Conservation (phyloP, 2,888 invertebrate genomes). For the Punctoribates punctum region DNA sequence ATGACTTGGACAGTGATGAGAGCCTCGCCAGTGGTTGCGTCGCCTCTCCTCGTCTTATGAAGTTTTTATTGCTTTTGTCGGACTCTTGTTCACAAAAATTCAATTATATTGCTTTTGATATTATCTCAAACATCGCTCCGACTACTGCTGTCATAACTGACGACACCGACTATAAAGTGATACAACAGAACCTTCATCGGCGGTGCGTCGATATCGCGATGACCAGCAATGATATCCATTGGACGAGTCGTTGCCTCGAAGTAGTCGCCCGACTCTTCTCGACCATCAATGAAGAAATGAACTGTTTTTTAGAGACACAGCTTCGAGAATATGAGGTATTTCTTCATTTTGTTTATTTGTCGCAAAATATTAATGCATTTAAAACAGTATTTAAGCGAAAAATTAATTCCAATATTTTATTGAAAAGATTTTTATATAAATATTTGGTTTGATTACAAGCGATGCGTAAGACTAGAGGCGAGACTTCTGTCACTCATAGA, state of each 20-base stretch:
- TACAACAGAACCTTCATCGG: constrained; percentile 32
- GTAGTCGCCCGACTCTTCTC: constrained; percentile 42
- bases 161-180: constrained; percentile 20
- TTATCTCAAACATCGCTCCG: constrained; percentile 43
- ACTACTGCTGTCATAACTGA: constrained; percentile 5
- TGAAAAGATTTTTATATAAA: too few relatives aligned
- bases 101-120: constrained; percentile 42
- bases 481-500: constrained; percentile 12
- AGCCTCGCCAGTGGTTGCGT: not conserved
- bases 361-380: too few relatives aligned
- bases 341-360: too few relatives aligned
- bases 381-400: too few relatives aligned
- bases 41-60: constrained; percentile 39
- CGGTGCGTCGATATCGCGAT: constrained; percentile 35
- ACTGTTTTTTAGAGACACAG: constrained; percentile 27
- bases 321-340: constrained; percentile 41
- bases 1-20: constrained; percentile 20
- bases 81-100: constrained; percentile 32
- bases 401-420: too few relatives aligned
- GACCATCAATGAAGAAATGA: constrained; percentile 21
- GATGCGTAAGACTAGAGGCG: too few relatives aligned
- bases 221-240: constrained; percentile 39
- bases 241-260: constrained; percentile 43
- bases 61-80: constrained; percentile 42
- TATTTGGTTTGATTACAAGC: too few relatives aligned